Conservation (phyloP, 2,888 invertebrate genomes). For the Melanostoma scalare region DNA sequence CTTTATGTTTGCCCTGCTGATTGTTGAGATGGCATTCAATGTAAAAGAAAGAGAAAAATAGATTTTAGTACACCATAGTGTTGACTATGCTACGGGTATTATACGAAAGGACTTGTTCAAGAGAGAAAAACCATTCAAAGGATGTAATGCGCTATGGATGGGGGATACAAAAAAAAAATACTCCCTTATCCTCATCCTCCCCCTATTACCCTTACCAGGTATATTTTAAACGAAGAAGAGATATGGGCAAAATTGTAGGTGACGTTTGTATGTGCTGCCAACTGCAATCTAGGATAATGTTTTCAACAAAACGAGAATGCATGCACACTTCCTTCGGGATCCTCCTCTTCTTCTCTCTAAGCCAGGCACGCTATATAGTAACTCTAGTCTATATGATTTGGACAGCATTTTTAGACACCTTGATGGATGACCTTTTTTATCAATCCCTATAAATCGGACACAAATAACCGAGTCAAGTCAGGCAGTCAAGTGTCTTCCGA, state of each 20-base stretch:
- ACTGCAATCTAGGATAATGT: constrained; percentile 62
- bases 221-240: constrained; percentile 48
- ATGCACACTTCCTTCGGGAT: constrained; percentile 63
- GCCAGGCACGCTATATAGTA: neutral
- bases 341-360: constrained; percentile 50
- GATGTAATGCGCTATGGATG: constrained; percentile 43
- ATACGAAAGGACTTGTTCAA: constrained; percentile 23
- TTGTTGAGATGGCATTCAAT: constrained; percentile 59
- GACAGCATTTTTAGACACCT: constrained; percentile 71
- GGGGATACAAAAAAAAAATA: constrained; percentile 3
- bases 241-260: constrained; percentile 58
- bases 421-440: constrained; percentile 72
- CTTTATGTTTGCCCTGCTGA: constrained; percentile 66
- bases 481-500: constrained; percentile 70
- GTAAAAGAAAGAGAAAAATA: constrained; percentile 28
- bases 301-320: constrained; percentile 48
- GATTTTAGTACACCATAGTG: constrained; percentile 31
- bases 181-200: neutral
- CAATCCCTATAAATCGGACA: constrained; percentile 70
- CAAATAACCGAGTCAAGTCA: constrained; percentile 67
- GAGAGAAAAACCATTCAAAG: constrained; percentile 35
- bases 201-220: constrained; percentile 47
- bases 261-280: constrained; percentile 64
- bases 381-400: constrained; percentile 61
- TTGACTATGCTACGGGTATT: constrained; percentile 33